Base-by-base conservation (phyloP, 1,140 invertebrate genomes). In the Aphidius gifuensis region DNA sequence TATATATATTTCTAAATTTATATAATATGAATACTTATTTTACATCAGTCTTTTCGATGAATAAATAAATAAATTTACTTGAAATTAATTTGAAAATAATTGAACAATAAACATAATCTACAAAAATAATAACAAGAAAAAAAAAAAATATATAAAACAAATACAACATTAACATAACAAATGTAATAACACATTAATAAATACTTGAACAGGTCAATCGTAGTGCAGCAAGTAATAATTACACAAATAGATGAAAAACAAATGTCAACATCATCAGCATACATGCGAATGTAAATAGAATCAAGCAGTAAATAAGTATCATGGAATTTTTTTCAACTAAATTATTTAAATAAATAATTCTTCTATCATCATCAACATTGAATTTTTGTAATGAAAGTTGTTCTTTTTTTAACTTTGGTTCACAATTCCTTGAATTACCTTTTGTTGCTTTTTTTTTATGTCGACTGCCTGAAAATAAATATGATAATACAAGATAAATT, bases 401-500 rank as follows among this genome's bases (percentile, higher is more conserved):
- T 32, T 32, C 23, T 32, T 32, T 32, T 32, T 32, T 32, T 32
- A 4, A 32, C 23, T 32, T 32, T 32, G 2, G 0, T 32, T 32
- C 23, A 32, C 4, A 3, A 32, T 32, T 32, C 4, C 23, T 32
- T 32, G 23, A 32, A 74, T 72, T 81, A 81, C 79, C 78, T 81
- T 76, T 81, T 67, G 70, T 67, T 48, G 73, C 69, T 73, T 78
- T 82, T 55, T 80, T 80, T 69, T 80, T 80, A 64, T 82, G 79
- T 42, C 78, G 73, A 61, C 74, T 81, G 48, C 79, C 79, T 82
- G 64, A 5, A 72, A 74, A 53, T 57, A 66, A 32, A 32, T 44
- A 62, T 56, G 46, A 53, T 53, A 54, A 45, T 58, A 49, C 16
- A 32, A 38, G 47, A 40, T 59, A 8, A 42, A 16, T 16, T 16